A percentile compares a stretch with the other conserved stretches of the same genome.
phyloP scores from a whole-genome alignment of 2,888 invertebrate genomes.

The Branchellion lobata region DNA sequence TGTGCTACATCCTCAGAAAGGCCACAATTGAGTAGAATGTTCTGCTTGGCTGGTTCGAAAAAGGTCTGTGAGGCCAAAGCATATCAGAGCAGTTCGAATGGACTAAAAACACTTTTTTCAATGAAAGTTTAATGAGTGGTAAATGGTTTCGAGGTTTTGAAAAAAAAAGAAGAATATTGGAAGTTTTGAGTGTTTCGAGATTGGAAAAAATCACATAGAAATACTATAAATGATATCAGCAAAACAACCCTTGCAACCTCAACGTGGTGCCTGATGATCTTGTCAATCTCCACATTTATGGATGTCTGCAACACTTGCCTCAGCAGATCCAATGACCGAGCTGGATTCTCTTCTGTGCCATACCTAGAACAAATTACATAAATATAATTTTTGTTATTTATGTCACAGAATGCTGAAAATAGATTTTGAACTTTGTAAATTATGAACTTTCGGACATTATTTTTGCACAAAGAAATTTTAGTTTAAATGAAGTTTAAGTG shows the following conservation, averaged over 20 bases:
- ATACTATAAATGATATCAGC: too few relatives aligned
- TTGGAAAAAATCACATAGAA: too few relatives aligned
- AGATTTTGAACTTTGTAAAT: not conserved
- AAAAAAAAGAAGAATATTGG: slow-evolving; percentile 39
- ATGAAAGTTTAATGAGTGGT: too few relatives aligned
- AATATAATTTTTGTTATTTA: not conserved
- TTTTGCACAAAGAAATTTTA: too few relatives aligned
- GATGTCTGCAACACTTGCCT: slow-evolving; percentile 75
- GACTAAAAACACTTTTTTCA: too few relatives aligned
- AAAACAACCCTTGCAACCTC: too few relatives aligned
- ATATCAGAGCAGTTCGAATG: too few relatives aligned
- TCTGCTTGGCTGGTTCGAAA: slow-evolving; percentile 77
- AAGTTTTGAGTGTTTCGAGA: too few relatives aligned
- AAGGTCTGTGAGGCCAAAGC: too few relatives aligned
- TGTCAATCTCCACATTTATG: slow-evolving; percentile 77
- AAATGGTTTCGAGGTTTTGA: too few relatives aligned
- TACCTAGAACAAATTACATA: slow-evolving; percentile 53
- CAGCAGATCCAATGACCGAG: slow-evolving; percentile 74
- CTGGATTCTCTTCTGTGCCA: slow-evolving; percentile 66
- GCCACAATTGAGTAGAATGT: slow-evolving; percentile 75
- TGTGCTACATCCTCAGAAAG: slow-evolving; percentile 70
- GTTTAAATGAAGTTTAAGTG: too few relatives aligned
- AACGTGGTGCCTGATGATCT: slow-evolving; percentile 76
- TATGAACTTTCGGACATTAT: too few relatives aligned
- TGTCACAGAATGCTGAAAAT: not conserved